Evolutionary conservation across 2,797 vertebrate genomes (phyloP).

Genomic region (Sebastes steindachneri): DNA sequence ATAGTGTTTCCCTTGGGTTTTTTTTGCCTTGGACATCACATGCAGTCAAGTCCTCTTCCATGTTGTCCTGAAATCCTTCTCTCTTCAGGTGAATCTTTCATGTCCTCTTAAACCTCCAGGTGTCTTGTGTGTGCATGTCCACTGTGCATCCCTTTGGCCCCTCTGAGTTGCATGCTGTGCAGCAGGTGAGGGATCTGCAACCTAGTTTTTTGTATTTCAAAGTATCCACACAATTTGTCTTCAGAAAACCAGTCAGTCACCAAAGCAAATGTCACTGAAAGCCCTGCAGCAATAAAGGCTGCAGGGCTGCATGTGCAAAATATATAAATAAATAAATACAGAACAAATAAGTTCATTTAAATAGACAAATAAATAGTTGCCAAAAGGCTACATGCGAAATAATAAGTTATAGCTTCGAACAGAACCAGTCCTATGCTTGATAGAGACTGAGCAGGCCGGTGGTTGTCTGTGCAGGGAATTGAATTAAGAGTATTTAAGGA

Average conservation of each 20-base stretch:
- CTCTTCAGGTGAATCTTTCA: constrained; percentile 40
- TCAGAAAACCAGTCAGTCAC: constrained; percentile 50
- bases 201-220: constrained; percentile 38
- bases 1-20: constrained; percentile 81
- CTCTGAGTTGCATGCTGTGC: constrained; percentile 61
- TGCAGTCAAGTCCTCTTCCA: constrained; percentile 87
- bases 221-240: constrained; percentile 54
- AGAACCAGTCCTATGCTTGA: constrained; percentile 31
- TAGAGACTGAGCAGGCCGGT: constrained; percentile 13
- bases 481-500: too few relatives aligned
- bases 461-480: too few relatives aligned
- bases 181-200: constrained; percentile 32
- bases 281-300: constrained; percentile 22
- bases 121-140: constrained; percentile 72
- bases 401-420: constrained; percentile 49
- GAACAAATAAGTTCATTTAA: constrained; percentile 64
- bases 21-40: constrained; percentile 88
- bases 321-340: constrained; percentile 62
- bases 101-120: constrained; percentile 77
- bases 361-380: constrained; percentile 71
- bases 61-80: constrained; percentile 33
- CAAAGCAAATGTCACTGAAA: constrained; percentile 54
- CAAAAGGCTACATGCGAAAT: constrained; percentile 66
- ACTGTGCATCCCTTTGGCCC: constrained; percentile 63
- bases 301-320: constrained; percentile 20